Percentiles rank a stretch among this genome's conserved stretches.
These are phyloP conservation scores for Abramis brama DNA, from an alignment of 2,113 vertebrate species.

Conservation along the genomic window DNA sequence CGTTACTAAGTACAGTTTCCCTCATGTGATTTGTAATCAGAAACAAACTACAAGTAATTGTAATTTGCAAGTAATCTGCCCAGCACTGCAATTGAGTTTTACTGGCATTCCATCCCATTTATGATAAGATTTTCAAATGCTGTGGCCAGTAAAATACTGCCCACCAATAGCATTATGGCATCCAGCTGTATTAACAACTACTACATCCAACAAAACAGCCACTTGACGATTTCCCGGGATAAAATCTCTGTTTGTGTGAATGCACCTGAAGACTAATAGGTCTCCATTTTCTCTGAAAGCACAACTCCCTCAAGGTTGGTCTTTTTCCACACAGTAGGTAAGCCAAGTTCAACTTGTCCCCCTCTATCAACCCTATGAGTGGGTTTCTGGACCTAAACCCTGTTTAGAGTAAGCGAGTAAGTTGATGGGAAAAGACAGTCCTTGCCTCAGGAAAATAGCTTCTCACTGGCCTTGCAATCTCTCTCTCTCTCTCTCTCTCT, in stretches of 20 bases:
- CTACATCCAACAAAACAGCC: not conserved
- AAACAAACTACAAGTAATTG: too few relatives aligned
- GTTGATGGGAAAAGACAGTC: conserved; percentile 64
- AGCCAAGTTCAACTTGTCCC: conserved; percentile 24
- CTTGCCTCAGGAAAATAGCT: conserved; percentile 32
- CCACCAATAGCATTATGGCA: not conserved
- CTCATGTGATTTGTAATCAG: too few relatives aligned
- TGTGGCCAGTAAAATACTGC: too few relatives aligned
- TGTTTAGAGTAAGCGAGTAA: conserved; percentile 7
- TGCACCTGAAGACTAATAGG: not conserved
- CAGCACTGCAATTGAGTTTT: not conserved
- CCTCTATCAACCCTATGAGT: conserved; percentile 1
- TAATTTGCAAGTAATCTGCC: too few relatives aligned
- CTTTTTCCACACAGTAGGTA: not conserved
- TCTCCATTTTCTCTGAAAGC: conserved; percentile 26
- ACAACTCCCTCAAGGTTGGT: conserved; percentile 1
- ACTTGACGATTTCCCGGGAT: not conserved
- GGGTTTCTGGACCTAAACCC: not conserved
- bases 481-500: not conserved
- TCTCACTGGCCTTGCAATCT: conserved; percentile 19
- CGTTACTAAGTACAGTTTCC: too few relatives aligned
- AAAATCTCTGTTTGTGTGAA: conserved; percentile 19
- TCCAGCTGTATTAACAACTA: not conserved
- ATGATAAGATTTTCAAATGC: not conserved
- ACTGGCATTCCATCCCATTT: not conserved